Evolutionary conservation across 2,888 invertebrate genomes (phyloP).

Genomic region (Augochlorella aurata): DNA sequence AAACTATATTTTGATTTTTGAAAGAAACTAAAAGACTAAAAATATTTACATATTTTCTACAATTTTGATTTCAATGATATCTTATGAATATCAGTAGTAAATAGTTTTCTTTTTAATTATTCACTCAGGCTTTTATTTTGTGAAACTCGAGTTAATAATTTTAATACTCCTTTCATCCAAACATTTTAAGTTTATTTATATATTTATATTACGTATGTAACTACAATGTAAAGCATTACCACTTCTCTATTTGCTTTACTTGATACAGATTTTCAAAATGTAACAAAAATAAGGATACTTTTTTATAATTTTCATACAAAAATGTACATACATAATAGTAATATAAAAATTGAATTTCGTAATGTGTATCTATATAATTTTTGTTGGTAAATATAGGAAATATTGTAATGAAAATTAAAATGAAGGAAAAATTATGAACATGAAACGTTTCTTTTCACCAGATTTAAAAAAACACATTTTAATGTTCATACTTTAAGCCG

Average conservation of each 20-base stretch:
- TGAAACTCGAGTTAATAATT: not conserved
- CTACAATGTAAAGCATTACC: not conserved
- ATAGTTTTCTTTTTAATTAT: not conserved
- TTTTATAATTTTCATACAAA: not conserved
- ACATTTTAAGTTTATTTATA: not conserved
- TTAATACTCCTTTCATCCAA: not conserved
- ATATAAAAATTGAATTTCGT: not conserved
- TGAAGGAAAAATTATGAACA: not conserved
- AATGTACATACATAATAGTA: not conserved
- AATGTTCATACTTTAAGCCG: constrained; percentile 30
- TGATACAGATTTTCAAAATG: not conserved
- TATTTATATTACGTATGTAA: not conserved
- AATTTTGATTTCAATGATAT: not conserved
- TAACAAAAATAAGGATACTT: not conserved
- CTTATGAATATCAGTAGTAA: not conserved
- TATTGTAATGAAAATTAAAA: not conserved
- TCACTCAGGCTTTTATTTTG: not conserved
- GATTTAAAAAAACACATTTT: constrained; percentile 2
- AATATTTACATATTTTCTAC: not conserved
- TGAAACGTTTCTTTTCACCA: not conserved
- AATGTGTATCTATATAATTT: not conserved
- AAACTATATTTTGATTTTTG: constrained; percentile 25
- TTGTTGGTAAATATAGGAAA: not conserved
- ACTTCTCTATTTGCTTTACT: not conserved
- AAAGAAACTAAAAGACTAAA: not conserved